Base-by-base conservation (phyloP, 2,888 invertebrate genomes). In the Theristus sp. region DNA sequence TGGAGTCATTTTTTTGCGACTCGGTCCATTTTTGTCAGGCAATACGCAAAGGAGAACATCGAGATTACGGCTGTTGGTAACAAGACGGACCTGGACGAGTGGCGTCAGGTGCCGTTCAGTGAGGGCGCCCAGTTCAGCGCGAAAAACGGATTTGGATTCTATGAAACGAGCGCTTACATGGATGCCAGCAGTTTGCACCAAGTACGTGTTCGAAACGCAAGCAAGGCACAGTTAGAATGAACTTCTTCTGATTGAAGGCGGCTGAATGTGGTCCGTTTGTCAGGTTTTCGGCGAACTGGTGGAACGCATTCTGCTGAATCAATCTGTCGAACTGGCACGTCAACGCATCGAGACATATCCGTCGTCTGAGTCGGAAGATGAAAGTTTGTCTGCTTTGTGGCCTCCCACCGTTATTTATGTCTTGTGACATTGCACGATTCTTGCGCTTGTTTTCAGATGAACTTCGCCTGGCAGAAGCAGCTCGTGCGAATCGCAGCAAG, bases 1-100 rank as follows among this genome's bases (percentile, higher is more conserved):
- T n/a, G n/a, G n/a, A n/a, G n/a, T 46, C 46, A 46, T 46, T 46
- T 46, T 46, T 46, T 17, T 46, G 22, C 10, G 10, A 17, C 22
- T 46, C 46, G 22, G 25, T 52, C n/a, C 52, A n/a, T 25, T 10
- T 52, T 52, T 52, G 52, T 54, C 57, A 27, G 53, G 13, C 58
- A 61, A 26, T 31, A 61, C 28, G 53, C 53, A 3, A 22, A 27
- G 6, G 55, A 55, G 2, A 60, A 60, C 30, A 57, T 58, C 1
- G 60, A 62, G 31, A 46, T 62, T 13, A 60, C 55, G 24, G 31
- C 60, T 6, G 38, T 62, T 1, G 62, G 60, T 26, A 62, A 62
- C 49, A 62, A 62, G 38, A 62, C 60, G 1, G 62, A 62, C 29
- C 28, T 62, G 49, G 58, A 59, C 47, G 62, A 62, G 20, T 62